Evolutionary conservation across 1,140 invertebrate genomes (phyloP).

Genomic region (Sycophaga agraensis): DNA sequence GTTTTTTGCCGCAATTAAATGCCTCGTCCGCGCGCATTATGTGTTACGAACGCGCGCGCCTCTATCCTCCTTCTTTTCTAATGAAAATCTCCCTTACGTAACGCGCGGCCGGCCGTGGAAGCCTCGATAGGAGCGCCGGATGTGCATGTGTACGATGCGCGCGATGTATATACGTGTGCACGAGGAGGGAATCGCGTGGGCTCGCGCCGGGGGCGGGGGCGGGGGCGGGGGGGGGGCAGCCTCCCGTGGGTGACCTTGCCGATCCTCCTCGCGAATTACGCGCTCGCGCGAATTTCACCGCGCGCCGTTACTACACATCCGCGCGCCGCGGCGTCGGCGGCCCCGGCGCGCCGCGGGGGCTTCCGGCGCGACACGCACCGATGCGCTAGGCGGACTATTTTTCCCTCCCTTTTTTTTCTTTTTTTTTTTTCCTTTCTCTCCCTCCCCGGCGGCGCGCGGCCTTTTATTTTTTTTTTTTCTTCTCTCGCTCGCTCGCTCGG

Average conservation of each 20-base stretch:
- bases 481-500: no score
- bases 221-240: no score
- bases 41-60: background rate
- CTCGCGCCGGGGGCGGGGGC: no score
- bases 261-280: constrained; percentile 24
- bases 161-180: no score
- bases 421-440: background rate
- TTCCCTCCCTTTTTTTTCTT: background rate
- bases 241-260: constrained; percentile 21
- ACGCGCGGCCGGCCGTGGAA: background rate
- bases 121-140: background rate
- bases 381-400: constrained; percentile 3
- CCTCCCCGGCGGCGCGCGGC: background rate
- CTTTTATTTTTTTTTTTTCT: no score
- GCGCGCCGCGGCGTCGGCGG: constrained; percentile 4
- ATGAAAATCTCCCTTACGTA: constrained; percentile 11
- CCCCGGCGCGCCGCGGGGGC: background rate
- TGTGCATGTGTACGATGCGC: no score
- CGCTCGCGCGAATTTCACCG: constrained; percentile 23
- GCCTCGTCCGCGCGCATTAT: background rate
- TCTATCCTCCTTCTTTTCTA: background rate
- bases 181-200: no score
- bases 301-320: constrained; percentile 3
- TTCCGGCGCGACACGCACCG: constrained; percentile 15
- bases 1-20: constrained; percentile 8